Evolutionary conservation across 2,888 invertebrate genomes (phyloP), one percentile per base, ranked within the genome.

Genomic region (Drosophila mimica): DNA sequence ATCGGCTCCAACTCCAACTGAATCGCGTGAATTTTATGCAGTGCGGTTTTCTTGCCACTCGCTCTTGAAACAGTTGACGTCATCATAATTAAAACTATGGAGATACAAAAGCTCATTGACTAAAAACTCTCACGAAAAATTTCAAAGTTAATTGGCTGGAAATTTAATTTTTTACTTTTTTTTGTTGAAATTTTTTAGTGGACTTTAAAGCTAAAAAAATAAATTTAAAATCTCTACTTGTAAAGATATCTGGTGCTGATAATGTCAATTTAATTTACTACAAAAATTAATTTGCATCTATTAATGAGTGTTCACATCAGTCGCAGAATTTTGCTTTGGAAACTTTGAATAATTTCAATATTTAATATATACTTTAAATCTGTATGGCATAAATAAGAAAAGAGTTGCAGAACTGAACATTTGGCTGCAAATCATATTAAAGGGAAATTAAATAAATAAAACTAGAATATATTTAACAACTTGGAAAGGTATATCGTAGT

Each of bases 21-120:
- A 80, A 64, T 56, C 11, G 46, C 68, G 15, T 30, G 7, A 46
- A 63, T 20, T 58, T 11, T 72, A 74, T 77, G 70, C 25, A 46
- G 8, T 46, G 46, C 8, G 46, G 15, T 46, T 71, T 74, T 66
- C 52, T 53, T n/a, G n/a, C 17, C 40, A 51, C 40, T 54, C 57
- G 53, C 65, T 72, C 46, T 54, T 43, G 38, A 51, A 62, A 60
- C n/a, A 63, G 40, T 40, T 90, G 89, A 90, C 85, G 90, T 88
- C 87, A 90, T 71, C 31, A 74, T 83, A 90, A 88, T 86, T 86
- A 81, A 66, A 70, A 75, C 40, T 68, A 34, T 54, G 57, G 43
- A 78, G 30, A 67, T 31, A 70, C 74, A 57, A 79, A 72, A 68
- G 70, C 61, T 70, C 70, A 77, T 53, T 58, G 67, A 68, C 46